These are phyloP conservation scores for Calephelis virginiensis DNA, from an alignment of 1,140 invertebrate species.

Conservation along the genomic window DNA sequence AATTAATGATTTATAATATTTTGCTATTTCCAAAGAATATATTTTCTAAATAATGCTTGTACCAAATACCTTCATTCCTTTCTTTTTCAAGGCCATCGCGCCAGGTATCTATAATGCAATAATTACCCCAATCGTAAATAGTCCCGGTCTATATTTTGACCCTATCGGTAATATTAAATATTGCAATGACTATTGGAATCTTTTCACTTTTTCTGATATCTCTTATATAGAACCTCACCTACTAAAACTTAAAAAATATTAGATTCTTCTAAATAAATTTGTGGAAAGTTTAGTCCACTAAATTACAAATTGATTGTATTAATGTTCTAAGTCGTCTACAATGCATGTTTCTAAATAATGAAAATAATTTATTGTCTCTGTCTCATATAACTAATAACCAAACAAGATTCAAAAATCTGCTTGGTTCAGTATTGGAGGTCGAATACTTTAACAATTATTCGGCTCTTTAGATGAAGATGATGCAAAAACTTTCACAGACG, in stretches of 20 bases:
- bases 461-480: constrained; percentile 10
- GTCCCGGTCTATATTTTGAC: constrained; percentile 1
- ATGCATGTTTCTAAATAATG: not conserved
- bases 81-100: not conserved
- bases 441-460: constrained; percentile 4
- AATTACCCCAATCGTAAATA: not conserved
- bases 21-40: no score
- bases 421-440: not conserved
- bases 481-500: not conserved
- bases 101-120: not conserved
- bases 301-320: not conserved
- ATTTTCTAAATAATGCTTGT: no score
- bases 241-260: not conserved
- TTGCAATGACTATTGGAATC: not conserved
- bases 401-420: not conserved
- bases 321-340: not conserved
- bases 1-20: no score
- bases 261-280: constrained; percentile 6
- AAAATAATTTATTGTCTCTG: not conserved
- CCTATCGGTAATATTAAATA: not conserved
- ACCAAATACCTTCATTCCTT: not conserved
- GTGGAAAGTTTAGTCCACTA: not conserved
- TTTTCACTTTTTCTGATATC: not conserved
- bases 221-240: constrained; percentile 1
- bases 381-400: not conserved